A percentile compares a stretch with the other conserved stretches of the same genome.
phyloP scores from a whole-genome alignment of 1,140 invertebrate species.

The Drosophila littoralis region DNA sequence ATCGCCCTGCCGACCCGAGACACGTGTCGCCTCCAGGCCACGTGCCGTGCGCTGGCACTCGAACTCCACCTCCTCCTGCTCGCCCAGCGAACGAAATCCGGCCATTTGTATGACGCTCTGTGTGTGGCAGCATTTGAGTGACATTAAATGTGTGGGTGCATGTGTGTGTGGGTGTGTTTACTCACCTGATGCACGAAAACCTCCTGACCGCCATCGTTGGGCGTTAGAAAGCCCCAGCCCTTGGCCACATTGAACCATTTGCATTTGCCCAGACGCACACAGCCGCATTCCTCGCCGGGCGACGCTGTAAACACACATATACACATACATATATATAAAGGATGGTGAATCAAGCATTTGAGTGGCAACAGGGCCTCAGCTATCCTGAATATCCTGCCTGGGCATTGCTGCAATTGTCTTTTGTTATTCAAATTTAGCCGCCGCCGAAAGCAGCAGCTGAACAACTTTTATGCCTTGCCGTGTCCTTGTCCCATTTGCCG shows the following conservation, averaged over 20 bases:
- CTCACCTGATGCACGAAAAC: slow-evolving; percentile 96
- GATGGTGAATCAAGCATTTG: not conserved
- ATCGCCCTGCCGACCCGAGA: slow-evolving; percentile 89
- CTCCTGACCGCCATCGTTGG: slow-evolving; percentile 93
- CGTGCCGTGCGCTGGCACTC: slow-evolving; percentile 93
- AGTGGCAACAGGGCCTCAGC: slow-evolving; percentile 23
- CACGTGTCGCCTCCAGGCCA: slow-evolving; percentile 92
- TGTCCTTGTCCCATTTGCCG: slow-evolving; percentile 80
- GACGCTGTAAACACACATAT: slow-evolving; percentile 19
- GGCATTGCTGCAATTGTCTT: slow-evolving; percentile 27
- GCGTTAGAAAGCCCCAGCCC: slow-evolving; percentile 96
- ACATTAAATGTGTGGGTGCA: not conserved
- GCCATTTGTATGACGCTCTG: slow-evolving; percentile 95
- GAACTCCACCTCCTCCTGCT: slow-evolving; percentile 94
- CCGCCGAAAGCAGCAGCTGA: slow-evolving; percentile 61
- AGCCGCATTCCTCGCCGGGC: slow-evolving; percentile 76
- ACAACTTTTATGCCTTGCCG: slow-evolving; percentile 14
- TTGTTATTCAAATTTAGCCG: slow-evolving; percentile 75
- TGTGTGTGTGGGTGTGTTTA: slow-evolving; percentile 4
- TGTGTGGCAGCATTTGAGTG: not conserved
- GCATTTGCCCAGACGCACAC: slow-evolving; percentile 90
- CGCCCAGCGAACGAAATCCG: slow-evolving; percentile 93
- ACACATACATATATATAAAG: not conserved
- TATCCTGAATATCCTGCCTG: slow-evolving; percentile 62
- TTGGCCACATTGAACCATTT: slow-evolving; percentile 98